Percentiles rank a stretch among this genome's conserved stretches.
phyloP scores from a whole-genome alignment of 30 jellyfish, hydroid and myxozoan species.

The Calvadosia cruxmelitensis region DNA sequence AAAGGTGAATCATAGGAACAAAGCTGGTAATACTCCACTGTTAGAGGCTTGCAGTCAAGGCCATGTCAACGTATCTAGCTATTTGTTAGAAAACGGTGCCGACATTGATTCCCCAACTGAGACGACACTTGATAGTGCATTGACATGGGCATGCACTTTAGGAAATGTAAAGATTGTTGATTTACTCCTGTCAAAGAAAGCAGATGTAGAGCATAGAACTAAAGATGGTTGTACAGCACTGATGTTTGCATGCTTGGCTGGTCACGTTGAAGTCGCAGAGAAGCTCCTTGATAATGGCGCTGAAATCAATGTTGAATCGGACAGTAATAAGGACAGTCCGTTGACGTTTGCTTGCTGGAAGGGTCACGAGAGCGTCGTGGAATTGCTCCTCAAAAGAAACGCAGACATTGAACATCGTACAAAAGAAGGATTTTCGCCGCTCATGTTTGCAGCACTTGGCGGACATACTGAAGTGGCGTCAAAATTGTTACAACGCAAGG shows the following conservation, averaged over 20 bases:
- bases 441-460: slow-evolving; percentile 96
- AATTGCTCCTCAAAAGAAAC: slow-evolving; percentile 44
- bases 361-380: slow-evolving; percentile 87
- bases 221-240: slow-evolving; percentile 98
- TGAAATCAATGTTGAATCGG: slow-evolving; percentile 93
- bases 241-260: slow-evolving; percentile 91
- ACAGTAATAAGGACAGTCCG: slow-evolving; percentile 92
- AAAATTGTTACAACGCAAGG: slow-evolving; percentile 51
- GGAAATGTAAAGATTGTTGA: slow-evolving; percentile 84
- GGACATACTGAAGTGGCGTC: slow-evolving; percentile 95
- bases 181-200: slow-evolving; percentile 50
- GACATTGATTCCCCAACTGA: slow-evolving; percentile 98
- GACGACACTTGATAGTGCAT: slow-evolving; percentile 92
- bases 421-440: slow-evolving; percentile 93
- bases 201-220: slow-evolving; percentile 94
- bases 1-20: slow-evolving; percentile 79
- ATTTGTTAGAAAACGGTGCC: slow-evolving; percentile 78
- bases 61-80: slow-evolving; percentile 87
- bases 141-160: slow-evolving; percentile 98
- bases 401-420: slow-evolving; percentile 94
- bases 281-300: slow-evolving; percentile 52
- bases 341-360: slow-evolving; percentile 93
- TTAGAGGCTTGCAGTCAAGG: slow-evolving; percentile 98
- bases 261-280: slow-evolving; percentile 78
- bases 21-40: slow-evolving; percentile 95